phyloP scores from a whole-genome alignment of 2,113 vertebrate genomes.

The Illadopsis cleaveri region DNA sequence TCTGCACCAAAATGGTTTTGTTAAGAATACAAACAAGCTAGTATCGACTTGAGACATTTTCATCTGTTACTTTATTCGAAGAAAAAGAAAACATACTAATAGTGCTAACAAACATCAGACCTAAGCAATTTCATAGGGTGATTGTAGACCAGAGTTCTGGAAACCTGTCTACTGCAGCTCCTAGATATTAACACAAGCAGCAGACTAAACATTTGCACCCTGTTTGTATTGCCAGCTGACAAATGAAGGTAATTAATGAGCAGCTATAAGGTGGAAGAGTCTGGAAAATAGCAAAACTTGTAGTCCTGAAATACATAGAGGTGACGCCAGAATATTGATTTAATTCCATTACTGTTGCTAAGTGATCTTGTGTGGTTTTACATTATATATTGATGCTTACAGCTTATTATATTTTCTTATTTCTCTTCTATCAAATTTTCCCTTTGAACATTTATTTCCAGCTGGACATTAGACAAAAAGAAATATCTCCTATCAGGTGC shows the following conservation, averaged over 20 bases:
- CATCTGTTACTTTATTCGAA: conserved; percentile 9
- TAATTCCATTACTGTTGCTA: conserved; percentile 1
- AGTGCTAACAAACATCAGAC: conserved; percentile 28
- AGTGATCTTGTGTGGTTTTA: neutral
- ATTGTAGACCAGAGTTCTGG: conserved; percentile 67
- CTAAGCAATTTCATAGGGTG: conserved; percentile 41
- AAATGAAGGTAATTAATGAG: conserved; percentile 77
- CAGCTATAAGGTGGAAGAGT: conserved; percentile 55
- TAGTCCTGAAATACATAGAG: conserved; percentile 21
- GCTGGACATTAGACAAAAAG: neutral
- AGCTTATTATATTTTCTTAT: neutral
- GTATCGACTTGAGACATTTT: neutral
- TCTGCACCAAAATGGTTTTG: neutral
- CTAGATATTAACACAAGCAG: conserved; percentile 68
- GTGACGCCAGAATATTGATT: conserved; percentile 49
- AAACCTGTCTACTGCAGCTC: conserved; percentile 49
- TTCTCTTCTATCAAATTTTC: neutral
- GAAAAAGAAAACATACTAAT: conserved; percentile 25
- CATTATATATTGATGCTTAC: neutral
- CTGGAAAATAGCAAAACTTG: conserved; percentile 62
- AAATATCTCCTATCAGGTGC: neutral
- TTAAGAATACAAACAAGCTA: neutral
- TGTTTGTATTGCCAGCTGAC: conserved; percentile 68
- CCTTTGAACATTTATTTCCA: neutral
- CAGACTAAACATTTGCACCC: conserved; percentile 79